Evolutionary conservation across 2,797 vertebrate species (phyloP).

Genomic region (Rhincodon typus): DNA sequence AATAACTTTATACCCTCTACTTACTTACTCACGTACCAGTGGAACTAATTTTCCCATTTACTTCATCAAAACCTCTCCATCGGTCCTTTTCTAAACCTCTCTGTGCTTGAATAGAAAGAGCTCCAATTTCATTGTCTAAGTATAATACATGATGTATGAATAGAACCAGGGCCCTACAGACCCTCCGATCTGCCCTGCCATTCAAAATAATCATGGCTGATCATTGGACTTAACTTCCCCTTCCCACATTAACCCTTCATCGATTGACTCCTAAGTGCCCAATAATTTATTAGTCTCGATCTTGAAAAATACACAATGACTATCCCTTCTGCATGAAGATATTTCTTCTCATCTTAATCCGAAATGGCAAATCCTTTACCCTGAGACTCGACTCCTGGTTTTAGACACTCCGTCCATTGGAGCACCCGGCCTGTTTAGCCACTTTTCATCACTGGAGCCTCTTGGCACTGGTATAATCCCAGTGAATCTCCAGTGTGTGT

Average conservation of each 20-base stretch:
- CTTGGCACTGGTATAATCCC: not conserved
- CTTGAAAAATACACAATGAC: not conserved
- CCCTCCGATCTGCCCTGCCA: not conserved
- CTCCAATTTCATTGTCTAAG: not conserved
- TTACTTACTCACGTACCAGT: no score
- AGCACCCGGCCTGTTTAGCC: not conserved
- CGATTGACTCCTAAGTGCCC: no score
- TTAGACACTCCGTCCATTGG: not conserved
- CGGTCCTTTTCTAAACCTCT: not conserved
- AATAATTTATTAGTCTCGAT: not conserved
- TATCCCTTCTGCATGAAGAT: not conserved
- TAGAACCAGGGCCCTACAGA: not conserved
- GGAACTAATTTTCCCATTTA: not conserved
- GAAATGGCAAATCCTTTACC: not conserved
- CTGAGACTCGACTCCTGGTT: not conserved
- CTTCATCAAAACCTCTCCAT: not conserved
- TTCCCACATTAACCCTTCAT: not conserved
- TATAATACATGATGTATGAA: no score
- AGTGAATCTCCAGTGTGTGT: not conserved
- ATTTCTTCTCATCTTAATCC: not conserved
- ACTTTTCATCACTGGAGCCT: not conserved
- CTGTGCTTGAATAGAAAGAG: not conserved
- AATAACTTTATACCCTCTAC: no score
- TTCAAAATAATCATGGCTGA: not conserved
- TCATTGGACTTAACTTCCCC: not conserved